phyloP scores from a whole-genome alignment of 2,113 vertebrate genomes.

The Amphiprion percula region DNA sequence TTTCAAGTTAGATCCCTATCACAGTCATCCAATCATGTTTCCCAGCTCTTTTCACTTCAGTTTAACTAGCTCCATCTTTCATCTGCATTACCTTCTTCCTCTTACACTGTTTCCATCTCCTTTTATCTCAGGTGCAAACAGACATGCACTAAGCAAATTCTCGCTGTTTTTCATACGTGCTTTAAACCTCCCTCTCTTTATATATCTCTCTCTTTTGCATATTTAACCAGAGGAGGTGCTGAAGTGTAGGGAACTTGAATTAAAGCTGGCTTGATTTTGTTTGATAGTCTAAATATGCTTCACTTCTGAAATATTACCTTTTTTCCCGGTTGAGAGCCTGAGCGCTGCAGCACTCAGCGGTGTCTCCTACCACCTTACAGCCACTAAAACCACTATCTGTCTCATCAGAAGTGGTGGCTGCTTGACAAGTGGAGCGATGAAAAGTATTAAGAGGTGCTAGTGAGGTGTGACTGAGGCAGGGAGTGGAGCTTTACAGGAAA shows the following conservation, averaged over 20 bases:
- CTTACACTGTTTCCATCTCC: slow-evolving; percentile 33
- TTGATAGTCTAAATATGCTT: slow-evolving; percentile 79
- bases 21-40: slow-evolving; percentile 58
- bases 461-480: slow-evolving; percentile 66
- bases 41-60: slow-evolving; percentile 33
- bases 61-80: slow-evolving; percentile 58
- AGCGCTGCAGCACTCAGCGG: slow-evolving; percentile 52
- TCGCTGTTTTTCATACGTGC: slow-evolving; percentile 48
- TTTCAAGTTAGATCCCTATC: slow-evolving; percentile 64
- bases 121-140: slow-evolving; percentile 65
- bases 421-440: slow-evolving; percentile 65
- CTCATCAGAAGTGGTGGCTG: slow-evolving; percentile 66
- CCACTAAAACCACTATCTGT: slow-evolving; percentile 65
- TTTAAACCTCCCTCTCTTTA: slow-evolving; percentile 42
- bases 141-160: slow-evolving; percentile 54
- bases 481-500: slow-evolving; percentile 46
- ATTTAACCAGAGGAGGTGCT: slow-evolving; percentile 52
- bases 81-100: slow-evolving; percentile 43
- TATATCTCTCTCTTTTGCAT: slow-evolving; percentile 36
- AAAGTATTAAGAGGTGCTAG: slow-evolving; percentile 68
- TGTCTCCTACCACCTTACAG: slow-evolving; percentile 57
- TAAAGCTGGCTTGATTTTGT: slow-evolving; percentile 73
- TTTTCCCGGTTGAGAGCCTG: slow-evolving; percentile 51
- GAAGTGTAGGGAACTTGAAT: slow-evolving; percentile 58
- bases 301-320: slow-evolving; percentile 65